Conservation (phyloP, 2,888 invertebrate species). For the Galerucella nymphaeae region DNA sequence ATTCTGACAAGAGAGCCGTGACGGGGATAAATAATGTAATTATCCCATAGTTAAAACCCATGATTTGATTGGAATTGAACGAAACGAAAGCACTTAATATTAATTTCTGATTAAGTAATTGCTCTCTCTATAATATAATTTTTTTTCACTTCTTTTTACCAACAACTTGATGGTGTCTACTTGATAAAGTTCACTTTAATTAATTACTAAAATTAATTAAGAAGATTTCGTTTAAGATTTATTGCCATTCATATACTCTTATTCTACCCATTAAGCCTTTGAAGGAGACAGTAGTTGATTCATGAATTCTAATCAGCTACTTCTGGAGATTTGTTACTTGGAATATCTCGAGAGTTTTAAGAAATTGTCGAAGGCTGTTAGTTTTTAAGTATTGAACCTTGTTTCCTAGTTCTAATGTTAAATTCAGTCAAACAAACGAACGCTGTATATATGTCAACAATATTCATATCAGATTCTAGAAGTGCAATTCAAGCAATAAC, state of each 20-base stretch:
- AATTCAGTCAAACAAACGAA: no score
- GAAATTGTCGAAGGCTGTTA: not conserved
- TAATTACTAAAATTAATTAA: slow-evolving; percentile 1
- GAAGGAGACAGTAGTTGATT: not conserved
- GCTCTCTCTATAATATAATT: slow-evolving; percentile 1
- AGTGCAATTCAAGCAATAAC: no score
- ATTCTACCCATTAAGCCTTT: not conserved
- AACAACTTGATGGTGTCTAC: slow-evolving; percentile 3
- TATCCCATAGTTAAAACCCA: slow-evolving; percentile 36
- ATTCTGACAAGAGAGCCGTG: slow-evolving; percentile 27
- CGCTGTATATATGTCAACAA: no score
- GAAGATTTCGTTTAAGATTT: not conserved
- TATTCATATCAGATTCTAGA: no score
- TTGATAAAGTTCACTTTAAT: slow-evolving; percentile 1
- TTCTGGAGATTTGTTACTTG: not conserved
- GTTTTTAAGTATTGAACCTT: not conserved
- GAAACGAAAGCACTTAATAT: slow-evolving; percentile 31
- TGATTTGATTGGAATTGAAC: slow-evolving; percentile 34
- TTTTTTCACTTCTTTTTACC: not conserved
- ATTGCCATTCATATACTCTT: not conserved
- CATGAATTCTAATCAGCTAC: not conserved
- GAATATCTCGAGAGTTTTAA: not conserved
- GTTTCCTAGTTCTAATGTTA: no score
- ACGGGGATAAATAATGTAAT: slow-evolving; percentile 34
- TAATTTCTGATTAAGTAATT: slow-evolving; percentile 30